Evolutionary conservation across 2,888 invertebrate genomes (phyloP), one percentile per base, ranked within the genome.

Genomic region (Chymomyza caudatula): DNA sequence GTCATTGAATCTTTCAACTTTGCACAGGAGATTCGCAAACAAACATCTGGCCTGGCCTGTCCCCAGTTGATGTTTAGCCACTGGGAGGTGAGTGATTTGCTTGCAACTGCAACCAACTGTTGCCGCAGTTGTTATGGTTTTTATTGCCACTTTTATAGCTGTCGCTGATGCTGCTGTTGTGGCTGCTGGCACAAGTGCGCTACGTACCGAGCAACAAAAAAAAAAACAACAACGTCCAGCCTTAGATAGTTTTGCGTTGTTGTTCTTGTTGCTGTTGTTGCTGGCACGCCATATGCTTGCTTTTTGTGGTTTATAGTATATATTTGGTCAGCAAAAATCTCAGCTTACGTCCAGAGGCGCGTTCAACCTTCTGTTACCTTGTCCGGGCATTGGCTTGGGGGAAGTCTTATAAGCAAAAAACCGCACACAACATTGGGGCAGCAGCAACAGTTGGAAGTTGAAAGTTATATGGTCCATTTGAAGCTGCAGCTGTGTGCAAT

Each of bases 1-100:
- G 98, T 99, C 23, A 94, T 98, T 4, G 99, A 99, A 92, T 98
- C 98, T 90, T 97, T 98, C 91, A 95, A 95, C 80, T 97, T 99
- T 91, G 96, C 97, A 3, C 94, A 96, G 69, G 98, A 98, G 90
- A 94, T 99, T 78, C 93, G 98, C 65, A 98, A 97, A 80, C 95
- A 97, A 90, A 99, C 99, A 20, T 98, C 98, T 65, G 99, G 99
- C 8, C 92, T 98, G 74, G 99, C 99, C 6, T 96, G 95, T 89
- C 98, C 99, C 0, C 98, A 98, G 90, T 93, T 99, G 76, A 93
- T 96, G 82, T 98, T 98, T 92, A 98, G 97, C 88, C 98, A 99
- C 90, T 99, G 98, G 96, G 98, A 99, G 95, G 96, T 97, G 88
- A 92, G 92, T 88, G 71, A 58, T 42, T 20, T 17, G 19, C 43